Evolutionary conservation across 2,888 invertebrate species (phyloP).

Genomic region (Caenorhabditis sp.): DNA sequence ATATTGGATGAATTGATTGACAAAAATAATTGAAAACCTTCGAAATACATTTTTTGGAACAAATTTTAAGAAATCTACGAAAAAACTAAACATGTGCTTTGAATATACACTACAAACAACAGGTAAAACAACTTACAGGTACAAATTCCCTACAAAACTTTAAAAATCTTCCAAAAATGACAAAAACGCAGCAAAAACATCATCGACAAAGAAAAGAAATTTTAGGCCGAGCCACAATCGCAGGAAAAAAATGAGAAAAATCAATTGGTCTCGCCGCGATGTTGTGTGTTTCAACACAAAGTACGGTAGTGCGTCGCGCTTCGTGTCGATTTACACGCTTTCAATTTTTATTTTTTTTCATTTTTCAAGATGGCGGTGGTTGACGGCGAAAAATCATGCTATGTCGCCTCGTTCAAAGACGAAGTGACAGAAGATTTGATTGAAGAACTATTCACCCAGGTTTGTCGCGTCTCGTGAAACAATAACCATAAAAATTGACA

Average conservation of each 20-base stretch:
- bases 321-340: constrained; percentile 18
- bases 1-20: too few relatives aligned
- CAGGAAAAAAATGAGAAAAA: neutral
- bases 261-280: constrained; percentile 27
- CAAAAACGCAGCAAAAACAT: constrained; percentile 6
- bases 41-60: too few relatives aligned
- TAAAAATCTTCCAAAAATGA: constrained; percentile 10
- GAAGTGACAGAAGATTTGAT: constrained; percentile 50
- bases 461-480: constrained; percentile 19
- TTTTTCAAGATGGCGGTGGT: neutral
- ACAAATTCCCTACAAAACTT: neutral
- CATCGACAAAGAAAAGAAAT: constrained; percentile 10
- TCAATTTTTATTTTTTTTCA: constrained; percentile 11
- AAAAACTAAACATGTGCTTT: too few relatives aligned
- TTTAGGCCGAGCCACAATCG: constrained; percentile 15
- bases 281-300: neutral
- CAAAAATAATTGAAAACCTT: too few relatives aligned
- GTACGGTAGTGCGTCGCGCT: constrained; percentile 24
- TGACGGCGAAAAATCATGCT: constrained; percentile 44
- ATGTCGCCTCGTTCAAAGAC: constrained; percentile 43
- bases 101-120: too few relatives aligned
- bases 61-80: too few relatives aligned
- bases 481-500: constrained; percentile 19
- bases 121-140: too few relatives aligned
- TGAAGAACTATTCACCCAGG: constrained; percentile 59